These are phyloP conservation scores for Corvus hawaiiensis DNA, from an alignment of 2,113 vertebrate genomes.

Conservation along the genomic window DNA sequence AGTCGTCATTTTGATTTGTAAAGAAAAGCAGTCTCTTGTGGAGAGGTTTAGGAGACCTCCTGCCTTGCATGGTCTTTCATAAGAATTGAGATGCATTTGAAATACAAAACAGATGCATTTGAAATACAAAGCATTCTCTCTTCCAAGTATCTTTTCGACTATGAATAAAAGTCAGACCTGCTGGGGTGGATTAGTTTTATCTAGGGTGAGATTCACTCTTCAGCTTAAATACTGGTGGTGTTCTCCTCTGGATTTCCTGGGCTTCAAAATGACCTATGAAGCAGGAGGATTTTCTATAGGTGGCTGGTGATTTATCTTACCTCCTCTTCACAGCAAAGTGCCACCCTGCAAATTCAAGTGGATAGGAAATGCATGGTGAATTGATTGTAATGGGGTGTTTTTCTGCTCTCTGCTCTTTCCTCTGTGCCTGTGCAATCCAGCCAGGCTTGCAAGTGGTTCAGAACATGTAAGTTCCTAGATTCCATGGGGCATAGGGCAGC, in stretches of 20 bases:
- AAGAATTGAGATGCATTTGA: neutral
- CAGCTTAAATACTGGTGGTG: neutral
- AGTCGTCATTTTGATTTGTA: neutral
- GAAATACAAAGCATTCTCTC: neutral
- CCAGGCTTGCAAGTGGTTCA: neutral
- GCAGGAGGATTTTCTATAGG: neutral
- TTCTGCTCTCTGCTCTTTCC: neutral
- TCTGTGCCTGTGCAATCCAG: neutral
- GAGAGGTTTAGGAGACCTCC: neutral
- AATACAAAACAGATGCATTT: neutral
- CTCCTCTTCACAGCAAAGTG: neutral
- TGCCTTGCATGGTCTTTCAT: neutral
- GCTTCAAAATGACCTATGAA: neutral
- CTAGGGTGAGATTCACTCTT: neutral
- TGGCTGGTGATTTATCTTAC: neutral
- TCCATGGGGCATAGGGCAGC: neutral
- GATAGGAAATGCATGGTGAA: neutral
- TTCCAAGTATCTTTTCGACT: slow-evolving; percentile 24
- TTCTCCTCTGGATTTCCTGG: neutral
- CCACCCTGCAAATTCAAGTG: neutral
- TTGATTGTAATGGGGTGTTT: neutral
- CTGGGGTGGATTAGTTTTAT: slow-evolving; percentile 7
- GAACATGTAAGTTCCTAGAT: neutral
- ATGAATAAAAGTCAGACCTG: neutral
- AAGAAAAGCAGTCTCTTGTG: neutral